Base-by-base conservation (phyloP, 2,113 vertebrate genomes). In the Erythrocebus patas region DNA sequence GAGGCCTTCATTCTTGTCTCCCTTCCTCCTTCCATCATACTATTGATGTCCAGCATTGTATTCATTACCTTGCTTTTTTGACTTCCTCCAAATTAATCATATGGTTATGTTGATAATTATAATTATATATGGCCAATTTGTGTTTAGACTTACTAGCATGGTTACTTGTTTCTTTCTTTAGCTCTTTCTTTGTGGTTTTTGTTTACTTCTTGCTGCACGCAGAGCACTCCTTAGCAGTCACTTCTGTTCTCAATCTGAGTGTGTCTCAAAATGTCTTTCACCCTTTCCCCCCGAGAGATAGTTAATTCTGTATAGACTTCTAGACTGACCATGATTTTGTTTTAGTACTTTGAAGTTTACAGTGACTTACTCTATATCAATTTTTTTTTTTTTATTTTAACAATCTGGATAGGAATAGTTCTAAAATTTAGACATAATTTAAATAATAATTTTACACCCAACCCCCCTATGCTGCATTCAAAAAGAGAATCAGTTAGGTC, bases 381-480 rank as follows among this genome's bases (percentile, higher is more conserved):
- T 73, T 96, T 64, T 32, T 73, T 95, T 32, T 64, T 64, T 64
- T 96, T 78, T 80, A 84, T 75, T 81, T 91, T 68, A 91, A 78
- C 3, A 76, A 12, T 55, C 50, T 82, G 35, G 17, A 75, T 83
- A 68, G 57, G 78, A 96, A 66, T 50, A 43, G 64, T 91, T 97
- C 73, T 96, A 64, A 75, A 84, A 87, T 92, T 38, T 78, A 96
- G 22, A 80, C 18, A 32, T 25, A 90, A 20, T 1, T 64, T 64
- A 64, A n/a, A 1, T 86, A 35, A 35, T 35, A 50, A 76, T 70
- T 92, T 9, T 73, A 5, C 11, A 73, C 0, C 32, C 11, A 10
- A 50, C 48, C 48, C 48, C 48, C 48, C 48, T 50, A 50, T 2
- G 25, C 25, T 38, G 5, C 43, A n/a, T 79, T 83, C 75, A 25